phyloP scores from a whole-genome alignment of 2,113 vertebrate species.

The Oceanodroma tethys region DNA sequence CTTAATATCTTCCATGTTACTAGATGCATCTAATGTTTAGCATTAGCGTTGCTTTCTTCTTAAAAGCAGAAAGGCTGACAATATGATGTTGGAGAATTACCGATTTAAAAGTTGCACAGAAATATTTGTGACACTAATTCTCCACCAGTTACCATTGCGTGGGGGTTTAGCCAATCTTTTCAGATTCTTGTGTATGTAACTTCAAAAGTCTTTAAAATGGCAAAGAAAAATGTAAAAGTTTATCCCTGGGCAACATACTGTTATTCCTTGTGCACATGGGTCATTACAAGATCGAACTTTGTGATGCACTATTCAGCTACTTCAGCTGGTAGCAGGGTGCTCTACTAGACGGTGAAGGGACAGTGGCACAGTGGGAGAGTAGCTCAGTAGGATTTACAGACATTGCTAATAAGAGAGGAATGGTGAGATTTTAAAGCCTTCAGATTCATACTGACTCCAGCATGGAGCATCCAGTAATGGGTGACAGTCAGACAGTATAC shows the following conservation, averaged over 20 bases:
- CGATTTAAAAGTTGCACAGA: neutral
- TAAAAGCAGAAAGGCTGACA: neutral
- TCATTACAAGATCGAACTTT: neutral
- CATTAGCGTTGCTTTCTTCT: neutral
- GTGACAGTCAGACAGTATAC: neutral
- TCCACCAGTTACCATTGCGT: neutral
- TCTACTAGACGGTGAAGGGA: neutral
- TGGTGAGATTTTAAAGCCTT: neutral
- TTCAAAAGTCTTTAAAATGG: neutral
- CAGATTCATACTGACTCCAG: neutral
- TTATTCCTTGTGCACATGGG: neutral
- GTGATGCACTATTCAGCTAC: neutral
- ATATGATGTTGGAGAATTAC: neutral
- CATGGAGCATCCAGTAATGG: neutral
- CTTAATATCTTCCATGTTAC: neutral
- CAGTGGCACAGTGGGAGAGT: neutral
- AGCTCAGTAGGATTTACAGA: neutral
- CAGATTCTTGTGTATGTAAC: neutral
- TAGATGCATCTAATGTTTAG: neutral
- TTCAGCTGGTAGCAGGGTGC: neutral
- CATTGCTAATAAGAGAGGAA: neutral
- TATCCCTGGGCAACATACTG: neutral
- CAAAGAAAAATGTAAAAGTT: neutral
- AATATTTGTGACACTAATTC: neutral
- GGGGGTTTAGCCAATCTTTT: neutral